Conservation (phyloP, 2,797 vertebrate species). For the Myiotriccus ornatus region DNA sequence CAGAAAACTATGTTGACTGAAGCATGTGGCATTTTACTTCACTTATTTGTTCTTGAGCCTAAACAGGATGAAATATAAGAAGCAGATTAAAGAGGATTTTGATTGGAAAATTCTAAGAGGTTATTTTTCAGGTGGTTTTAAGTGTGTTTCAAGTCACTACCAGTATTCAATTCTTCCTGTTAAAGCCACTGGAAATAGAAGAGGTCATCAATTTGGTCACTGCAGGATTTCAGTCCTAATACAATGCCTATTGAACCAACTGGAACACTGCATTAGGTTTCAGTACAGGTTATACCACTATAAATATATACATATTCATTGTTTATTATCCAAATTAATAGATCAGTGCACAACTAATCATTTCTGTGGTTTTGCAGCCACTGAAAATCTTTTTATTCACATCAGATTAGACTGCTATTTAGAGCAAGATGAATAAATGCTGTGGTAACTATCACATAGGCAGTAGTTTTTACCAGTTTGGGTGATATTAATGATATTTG, state of each 20-base stretch:
- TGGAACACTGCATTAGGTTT: neutral
- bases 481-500: neutral
- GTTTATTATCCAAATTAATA: neutral
- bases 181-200: neutral
- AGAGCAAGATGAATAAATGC: neutral
- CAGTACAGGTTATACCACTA: neutral
- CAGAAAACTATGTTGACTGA: neutral
- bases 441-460: neutral
- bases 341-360: rapidly evolving
- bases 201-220: neutral
- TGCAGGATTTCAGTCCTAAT: neutral
- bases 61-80: neutral
- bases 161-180: neutral
- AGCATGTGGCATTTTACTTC: neutral
- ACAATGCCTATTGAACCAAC: neutral
- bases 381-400: neutral
- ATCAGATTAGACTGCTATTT: neutral
- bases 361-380: neutral
- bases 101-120: neutral
- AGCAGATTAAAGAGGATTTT: neutral
- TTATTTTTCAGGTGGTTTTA: neutral
- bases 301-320: neutral
- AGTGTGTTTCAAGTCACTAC: neutral
- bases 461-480: neutral
- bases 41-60: neutral